A percentile compares a stretch with the other conserved stretches of the same genome.
These are phyloP conservation scores for Harpagifer antarcticus DNA, from an alignment of 2,797 vertebrate genomes.

Conservation along the genomic window DNA sequence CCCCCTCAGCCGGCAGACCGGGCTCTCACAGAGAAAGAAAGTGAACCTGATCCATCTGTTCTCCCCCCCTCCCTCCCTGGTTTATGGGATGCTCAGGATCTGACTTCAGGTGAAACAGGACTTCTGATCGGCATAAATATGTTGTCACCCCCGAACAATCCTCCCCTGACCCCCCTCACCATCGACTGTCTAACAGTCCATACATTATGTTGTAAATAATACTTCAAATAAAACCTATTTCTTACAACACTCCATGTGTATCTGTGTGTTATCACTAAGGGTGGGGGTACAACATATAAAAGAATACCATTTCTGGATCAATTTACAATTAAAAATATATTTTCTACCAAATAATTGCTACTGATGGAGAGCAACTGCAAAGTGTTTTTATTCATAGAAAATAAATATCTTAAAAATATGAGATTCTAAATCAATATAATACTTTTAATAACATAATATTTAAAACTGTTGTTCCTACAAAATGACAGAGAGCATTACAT, in stretches of 20 bases:
- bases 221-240: conserved; percentile 77
- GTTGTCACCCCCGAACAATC: conserved; percentile 31
- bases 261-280: conserved; percentile 3
- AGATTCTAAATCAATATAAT: too few relatives aligned
- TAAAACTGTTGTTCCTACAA: too few relatives aligned
- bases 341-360: too few relatives aligned
- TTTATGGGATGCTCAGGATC: conserved; percentile 53
- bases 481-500: too few relatives aligned
- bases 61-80: conserved; percentile 28
- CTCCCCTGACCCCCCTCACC: conserved; percentile 27
- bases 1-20: conserved; percentile 3
- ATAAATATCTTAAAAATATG: too few relatives aligned
- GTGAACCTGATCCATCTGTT: conserved; percentile 65
- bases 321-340: too few relatives aligned
- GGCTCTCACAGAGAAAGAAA: conserved; percentile 56
- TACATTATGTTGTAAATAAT: conserved; percentile 75
- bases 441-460: too few relatives aligned
- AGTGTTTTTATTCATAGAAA: too few relatives aligned
- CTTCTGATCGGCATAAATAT: conserved; percentile 41
- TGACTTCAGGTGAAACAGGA: conserved; percentile 50
- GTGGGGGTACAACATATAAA: too few relatives aligned
- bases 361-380: too few relatives aligned
- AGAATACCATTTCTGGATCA: too few relatives aligned
- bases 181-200: conserved; percentile 66
- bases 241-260: conserved; percentile 59